phyloP scores from a whole-genome alignment of 2,113 vertebrate species.

The Thermophis baileyi region DNA sequence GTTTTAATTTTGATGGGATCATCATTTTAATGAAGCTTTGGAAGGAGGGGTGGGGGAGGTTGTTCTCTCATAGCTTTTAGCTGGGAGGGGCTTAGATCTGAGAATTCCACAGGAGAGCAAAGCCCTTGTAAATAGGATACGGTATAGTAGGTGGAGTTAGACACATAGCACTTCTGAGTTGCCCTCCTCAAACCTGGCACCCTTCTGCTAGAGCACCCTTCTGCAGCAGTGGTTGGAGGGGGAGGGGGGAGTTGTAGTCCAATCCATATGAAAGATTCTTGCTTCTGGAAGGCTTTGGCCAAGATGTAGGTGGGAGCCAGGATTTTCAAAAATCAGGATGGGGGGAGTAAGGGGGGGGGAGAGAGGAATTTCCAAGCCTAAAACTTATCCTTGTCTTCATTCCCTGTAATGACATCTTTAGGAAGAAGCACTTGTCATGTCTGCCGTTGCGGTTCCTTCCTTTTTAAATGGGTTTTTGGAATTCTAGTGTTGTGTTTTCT shows the following conservation, averaged over 20 bases:
- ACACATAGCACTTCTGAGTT: background rate
- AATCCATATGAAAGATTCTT: background rate
- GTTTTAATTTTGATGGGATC: background rate
- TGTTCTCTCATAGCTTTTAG: background rate
- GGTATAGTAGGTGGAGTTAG: no score
- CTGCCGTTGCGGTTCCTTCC: background rate
- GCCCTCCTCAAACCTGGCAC: background rate
- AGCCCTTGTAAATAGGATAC: background rate
- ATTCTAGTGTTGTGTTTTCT: background rate
- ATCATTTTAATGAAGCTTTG: background rate
- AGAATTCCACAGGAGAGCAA: background rate
- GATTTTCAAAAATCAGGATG: background rate
- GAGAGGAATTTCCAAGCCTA: no score
- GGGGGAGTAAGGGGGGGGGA: no score
- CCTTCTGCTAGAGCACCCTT: background rate
- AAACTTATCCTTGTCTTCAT: background rate
- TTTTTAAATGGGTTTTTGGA: background rate
- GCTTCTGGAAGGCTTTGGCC: background rate
- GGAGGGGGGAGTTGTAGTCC: background rate
- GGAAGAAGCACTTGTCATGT: background rate
- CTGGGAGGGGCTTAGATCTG: background rate
- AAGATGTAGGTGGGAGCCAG: background rate
- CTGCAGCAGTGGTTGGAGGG: background rate
- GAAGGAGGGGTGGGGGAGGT: no score
- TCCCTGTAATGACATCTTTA: background rate